Conservation (phyloP, 2,888 invertebrate species). For the Arrhopalites spinosus region DNA sequence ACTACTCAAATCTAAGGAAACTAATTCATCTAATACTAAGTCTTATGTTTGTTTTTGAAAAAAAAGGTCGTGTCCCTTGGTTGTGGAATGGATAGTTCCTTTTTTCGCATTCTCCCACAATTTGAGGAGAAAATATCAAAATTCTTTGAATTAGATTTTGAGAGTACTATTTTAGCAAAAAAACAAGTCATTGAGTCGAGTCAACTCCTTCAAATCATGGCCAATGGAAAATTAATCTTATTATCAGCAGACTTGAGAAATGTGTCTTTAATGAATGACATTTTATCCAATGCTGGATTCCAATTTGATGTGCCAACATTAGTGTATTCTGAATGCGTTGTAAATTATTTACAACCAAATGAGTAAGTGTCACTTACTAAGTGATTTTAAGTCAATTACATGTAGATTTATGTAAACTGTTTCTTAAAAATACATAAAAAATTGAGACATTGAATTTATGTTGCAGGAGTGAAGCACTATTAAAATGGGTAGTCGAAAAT, state of each 20-base stretch:
- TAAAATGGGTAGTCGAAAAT: constrained; percentile 48
- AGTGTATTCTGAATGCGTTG: constrained; percentile 55
- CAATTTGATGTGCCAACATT: constrained; percentile 49
- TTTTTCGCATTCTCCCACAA: constrained; percentile 49
- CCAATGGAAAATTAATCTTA: constrained; percentile 41
- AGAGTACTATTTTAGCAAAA: constrained; percentile 46
- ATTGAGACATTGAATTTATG: no score
- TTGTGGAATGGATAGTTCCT: constrained; percentile 54
- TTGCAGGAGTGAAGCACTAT: constrained; percentile 43
- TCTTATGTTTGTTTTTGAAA: no score
- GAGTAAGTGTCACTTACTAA: constrained; percentile 43
- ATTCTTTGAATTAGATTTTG: constrained; percentile 53
- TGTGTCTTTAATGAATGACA: constrained; percentile 37
- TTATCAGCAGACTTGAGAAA: constrained; percentile 48
- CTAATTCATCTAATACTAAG: no score
- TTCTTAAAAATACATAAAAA: no score
- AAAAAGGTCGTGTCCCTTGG: constrained; percentile 52
- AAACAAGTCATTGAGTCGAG: constrained; percentile 44
- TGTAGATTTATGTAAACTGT: no score
- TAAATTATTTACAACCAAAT: constrained; percentile 50
- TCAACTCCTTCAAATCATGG: constrained; percentile 43
- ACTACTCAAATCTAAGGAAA: no score
- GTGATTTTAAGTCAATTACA: background rate
- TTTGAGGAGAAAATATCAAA: constrained; percentile 40
- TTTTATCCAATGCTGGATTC: constrained; percentile 42